These are phyloP conservation scores for Geotrypetes seraphini DNA, from an alignment of 2,797 vertebrate genomes.

Conservation along the genomic window DNA sequence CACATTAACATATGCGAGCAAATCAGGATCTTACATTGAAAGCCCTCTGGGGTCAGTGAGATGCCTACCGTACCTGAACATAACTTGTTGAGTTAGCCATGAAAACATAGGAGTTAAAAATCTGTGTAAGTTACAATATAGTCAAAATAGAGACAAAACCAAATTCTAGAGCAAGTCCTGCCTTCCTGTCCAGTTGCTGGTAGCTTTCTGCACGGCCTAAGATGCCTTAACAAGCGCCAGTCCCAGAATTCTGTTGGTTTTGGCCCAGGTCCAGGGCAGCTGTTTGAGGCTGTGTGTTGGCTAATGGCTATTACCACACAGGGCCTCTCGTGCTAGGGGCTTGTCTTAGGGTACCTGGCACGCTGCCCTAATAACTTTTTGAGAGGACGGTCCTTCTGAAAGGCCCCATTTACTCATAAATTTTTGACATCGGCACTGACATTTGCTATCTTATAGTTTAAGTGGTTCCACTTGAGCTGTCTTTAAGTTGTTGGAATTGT, in stretches of 20 bases:
- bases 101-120: too few relatives aligned
- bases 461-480: background rate
- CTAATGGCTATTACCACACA: too few relatives aligned
- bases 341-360: background rate
- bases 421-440: background rate
- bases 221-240: background rate
- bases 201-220: background rate
- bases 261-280: slow-evolving; percentile 6
- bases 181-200: background rate
- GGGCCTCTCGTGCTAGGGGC: background rate
- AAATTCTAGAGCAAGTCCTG: too few relatives aligned
- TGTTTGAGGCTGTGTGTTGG: background rate
- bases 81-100: too few relatives aligned
- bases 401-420: background rate
- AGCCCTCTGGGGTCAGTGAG: too few relatives aligned
- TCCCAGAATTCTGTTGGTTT: background rate
- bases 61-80: too few relatives aligned
- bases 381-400: background rate
- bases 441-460: background rate
- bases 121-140: too few relatives aligned
- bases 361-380: background rate
- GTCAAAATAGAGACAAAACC: too few relatives aligned
- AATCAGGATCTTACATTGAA: too few relatives aligned
- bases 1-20: too few relatives aligned
- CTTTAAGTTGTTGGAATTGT: background rate